These are phyloP conservation scores for Fistularia commersonii DNA, from an alignment of 2,797 vertebrate genomes.

Conservation along the genomic window DNA sequence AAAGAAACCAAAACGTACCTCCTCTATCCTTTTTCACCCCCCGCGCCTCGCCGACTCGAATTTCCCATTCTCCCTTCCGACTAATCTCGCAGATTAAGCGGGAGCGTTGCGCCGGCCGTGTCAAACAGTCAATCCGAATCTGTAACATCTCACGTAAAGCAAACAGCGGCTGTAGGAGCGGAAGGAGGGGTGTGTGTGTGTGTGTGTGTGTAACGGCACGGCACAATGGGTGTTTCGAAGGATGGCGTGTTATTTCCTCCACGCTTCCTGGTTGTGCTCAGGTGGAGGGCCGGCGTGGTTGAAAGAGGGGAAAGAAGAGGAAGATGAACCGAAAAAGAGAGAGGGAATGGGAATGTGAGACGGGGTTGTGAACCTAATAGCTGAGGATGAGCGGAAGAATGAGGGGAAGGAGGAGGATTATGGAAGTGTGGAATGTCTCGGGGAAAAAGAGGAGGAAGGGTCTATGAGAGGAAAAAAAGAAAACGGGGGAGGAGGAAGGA, in stretches of 20 bases:
- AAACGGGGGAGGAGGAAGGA: no score
- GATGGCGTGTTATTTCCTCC: conserved; percentile 78
- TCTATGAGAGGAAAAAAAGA: no score
- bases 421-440: no score
- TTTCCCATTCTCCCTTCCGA: conserved; percentile 22
- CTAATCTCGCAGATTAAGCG: conserved; percentile 24
- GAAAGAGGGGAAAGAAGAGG: background rate
- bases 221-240: conserved; percentile 53
- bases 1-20: conserved; percentile 43
- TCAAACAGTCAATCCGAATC: conserved; percentile 8
- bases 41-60: no score
- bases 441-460: no score
- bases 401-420: conserved; percentile 5
- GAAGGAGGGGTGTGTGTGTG: no score
- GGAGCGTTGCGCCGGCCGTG: no score
- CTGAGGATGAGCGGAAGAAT: conserved; percentile 1
- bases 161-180: no score
- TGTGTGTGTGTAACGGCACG: background rate
- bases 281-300: conserved; percentile 23
- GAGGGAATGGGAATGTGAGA: background rate
- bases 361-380: no score
- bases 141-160: background rate
- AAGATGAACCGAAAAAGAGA: background rate
- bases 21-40: conserved; percentile 36
- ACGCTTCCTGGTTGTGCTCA: conserved; percentile 62